Conservation (phyloP, 1,140 invertebrate species). For the Lepidotrigona ventralis region DNA sequence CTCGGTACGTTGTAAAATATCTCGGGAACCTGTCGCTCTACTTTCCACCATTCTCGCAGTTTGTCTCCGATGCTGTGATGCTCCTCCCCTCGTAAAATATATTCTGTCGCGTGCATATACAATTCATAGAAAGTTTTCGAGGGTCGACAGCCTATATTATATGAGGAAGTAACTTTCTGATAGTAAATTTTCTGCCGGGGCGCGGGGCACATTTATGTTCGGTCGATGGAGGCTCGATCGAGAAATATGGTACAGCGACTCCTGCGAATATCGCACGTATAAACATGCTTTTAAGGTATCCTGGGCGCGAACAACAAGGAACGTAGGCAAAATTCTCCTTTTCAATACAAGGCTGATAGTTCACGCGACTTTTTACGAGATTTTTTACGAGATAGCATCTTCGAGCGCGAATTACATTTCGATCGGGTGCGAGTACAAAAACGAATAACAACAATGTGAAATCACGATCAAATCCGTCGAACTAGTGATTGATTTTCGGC, state of each 20-base stretch:
- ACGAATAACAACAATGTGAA: background rate
- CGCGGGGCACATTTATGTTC: slow-evolving; percentile 13
- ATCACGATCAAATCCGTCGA: background rate
- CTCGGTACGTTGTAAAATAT: background rate
- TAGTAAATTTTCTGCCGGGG: slow-evolving; percentile 28
- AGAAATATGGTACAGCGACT: slow-evolving; percentile 16
- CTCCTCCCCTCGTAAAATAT: slow-evolving; percentile 17
- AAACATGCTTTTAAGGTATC: background rate
- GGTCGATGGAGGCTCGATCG: background rate
- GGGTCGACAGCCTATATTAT: slow-evolving; percentile 14
- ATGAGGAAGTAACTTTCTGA: slow-evolving; percentile 31
- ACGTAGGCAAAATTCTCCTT: background rate
- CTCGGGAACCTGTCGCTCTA: background rate
- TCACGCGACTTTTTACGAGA: no score
- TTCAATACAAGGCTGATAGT: background rate
- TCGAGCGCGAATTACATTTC: background rate
- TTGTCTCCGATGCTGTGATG: background rate
- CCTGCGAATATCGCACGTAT: slow-evolving; percentile 7
- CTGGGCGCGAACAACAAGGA: no score
- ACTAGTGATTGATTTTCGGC: no score
- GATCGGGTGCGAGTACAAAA: background rate
- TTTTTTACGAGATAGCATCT: background rate
- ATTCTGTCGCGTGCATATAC: slow-evolving; percentile 4
- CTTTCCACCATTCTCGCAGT: background rate
- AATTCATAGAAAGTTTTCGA: slow-evolving; percentile 32